A percentile compares a stretch with the other conserved stretches of the same genome.
Evolutionary conservation across 2,797 vertebrate species (phyloP).

Genomic region (Simalia tracyae): DNA sequence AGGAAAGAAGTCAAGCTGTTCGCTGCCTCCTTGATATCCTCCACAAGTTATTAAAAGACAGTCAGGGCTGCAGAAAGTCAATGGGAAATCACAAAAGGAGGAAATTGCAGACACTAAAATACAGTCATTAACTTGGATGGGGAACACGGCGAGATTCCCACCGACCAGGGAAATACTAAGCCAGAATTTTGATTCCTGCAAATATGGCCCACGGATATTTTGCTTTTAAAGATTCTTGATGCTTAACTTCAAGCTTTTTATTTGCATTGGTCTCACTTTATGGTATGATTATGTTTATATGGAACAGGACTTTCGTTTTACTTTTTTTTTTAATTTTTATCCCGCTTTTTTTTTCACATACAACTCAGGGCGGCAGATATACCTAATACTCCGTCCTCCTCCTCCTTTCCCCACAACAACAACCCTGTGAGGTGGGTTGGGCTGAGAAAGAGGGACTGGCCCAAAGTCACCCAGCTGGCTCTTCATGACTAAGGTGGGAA

Average conservation of each 20-base stretch:
- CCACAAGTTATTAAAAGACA: conserved; percentile 7
- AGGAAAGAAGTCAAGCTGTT: not conserved
- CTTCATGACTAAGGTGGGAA: no score
- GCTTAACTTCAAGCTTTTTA: conserved; percentile 73
- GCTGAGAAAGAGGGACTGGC: no score
- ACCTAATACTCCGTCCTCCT: no score
- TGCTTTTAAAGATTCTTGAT: conserved; percentile 68
- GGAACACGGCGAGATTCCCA: not conserved
- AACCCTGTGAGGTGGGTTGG: no score
- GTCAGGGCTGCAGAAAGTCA: not conserved
- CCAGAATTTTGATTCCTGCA: conserved; percentile 20
- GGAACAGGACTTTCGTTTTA: conserved; percentile 79
- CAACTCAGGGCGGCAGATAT: no score
- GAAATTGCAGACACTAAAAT: not conserved
- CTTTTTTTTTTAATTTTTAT: no score
- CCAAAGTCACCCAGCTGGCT: no score
- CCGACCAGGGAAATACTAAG: not conserved
- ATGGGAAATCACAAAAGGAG: conserved; percentile 24
- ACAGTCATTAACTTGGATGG: not conserved
- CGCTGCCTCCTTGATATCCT: not conserved
- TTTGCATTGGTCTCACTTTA: conserved; percentile 80
- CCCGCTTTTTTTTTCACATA: no score
- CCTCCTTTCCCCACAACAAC: no score
- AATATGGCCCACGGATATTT: conserved; percentile 40
- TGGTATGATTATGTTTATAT: conserved; percentile 80